Evolutionary conservation across 2,113 vertebrate species (phyloP), one percentile per base, ranked within the genome.

Genomic region (Cyprinus carpio): DNA sequence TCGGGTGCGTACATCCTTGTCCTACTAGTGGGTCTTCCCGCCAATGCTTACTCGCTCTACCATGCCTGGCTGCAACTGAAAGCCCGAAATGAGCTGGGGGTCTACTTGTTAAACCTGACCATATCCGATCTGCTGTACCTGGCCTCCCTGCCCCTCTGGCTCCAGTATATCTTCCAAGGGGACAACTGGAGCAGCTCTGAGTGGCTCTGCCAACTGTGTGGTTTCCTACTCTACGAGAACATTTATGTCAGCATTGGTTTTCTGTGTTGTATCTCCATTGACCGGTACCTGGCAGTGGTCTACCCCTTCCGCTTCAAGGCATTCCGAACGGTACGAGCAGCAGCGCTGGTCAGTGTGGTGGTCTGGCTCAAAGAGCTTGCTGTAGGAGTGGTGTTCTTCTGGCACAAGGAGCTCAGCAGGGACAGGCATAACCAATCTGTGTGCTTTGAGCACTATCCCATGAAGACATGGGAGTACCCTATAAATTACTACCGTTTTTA

Each of bases 241-340:
- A 99, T 99, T 85, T 99, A 99, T 81, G 97, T 99, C 92, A 99
- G 97, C 12, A 96, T 99, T 34, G 97, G 95, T 37, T 99, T 99
- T 90, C 96, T 99, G 64, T 99, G 98, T 91, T 99, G 97, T 87
- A 98, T 99, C 93, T 98, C 97, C 85, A 90, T 99, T 0, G 97
- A 99, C 86, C 96, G 98, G 87, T 99, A 98, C 18, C 93, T 99
- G 16, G 98, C 97, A 0, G 96, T 99, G 1, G 97, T 98, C 25
- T 94, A 99, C 79, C 98, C 98, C 37, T 95, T 94, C 77, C 95
- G 92, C 4, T 99, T 97, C 81, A 92, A 95, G 11, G 89, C 78
- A 15, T 95, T 98, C 3, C 95, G 98, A 40, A 96, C 96, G 0
- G 94, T 97, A 93, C 95, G 88, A 29, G 95, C 96, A 0, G 97